Evolutionary conservation across 2,797 vertebrate species (phyloP).

Genomic region (Tympanoctomys barrerae): DNA sequence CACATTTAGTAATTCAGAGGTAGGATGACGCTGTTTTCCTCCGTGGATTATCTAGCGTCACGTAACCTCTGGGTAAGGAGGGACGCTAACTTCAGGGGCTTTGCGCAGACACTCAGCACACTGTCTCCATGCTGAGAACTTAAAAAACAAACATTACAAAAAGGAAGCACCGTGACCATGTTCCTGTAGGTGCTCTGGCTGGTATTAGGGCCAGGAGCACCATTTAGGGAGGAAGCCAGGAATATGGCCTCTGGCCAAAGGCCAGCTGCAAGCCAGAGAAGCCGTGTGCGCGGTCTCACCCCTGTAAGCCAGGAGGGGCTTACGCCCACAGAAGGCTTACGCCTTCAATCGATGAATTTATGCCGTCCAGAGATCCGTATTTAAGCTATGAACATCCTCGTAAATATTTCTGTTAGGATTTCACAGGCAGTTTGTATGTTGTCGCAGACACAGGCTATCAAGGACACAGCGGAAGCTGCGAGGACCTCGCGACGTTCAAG

Average conservation of each 20-base stretch:
- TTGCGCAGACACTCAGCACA: not conserved
- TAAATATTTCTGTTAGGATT: not conserved
- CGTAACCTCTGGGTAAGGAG: not conserved
- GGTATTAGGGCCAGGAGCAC: not conserved
- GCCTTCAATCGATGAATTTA: too few species aligned
- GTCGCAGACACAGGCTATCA: too few species aligned
- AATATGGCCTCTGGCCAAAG: rapidly evolving
- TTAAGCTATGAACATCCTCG: not conserved
- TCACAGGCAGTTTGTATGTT: not conserved
- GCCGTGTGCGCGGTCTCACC: rapidly evolving
- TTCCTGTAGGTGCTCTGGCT: not conserved
- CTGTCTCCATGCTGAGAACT: not conserved
- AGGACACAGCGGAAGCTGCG: too few species aligned
- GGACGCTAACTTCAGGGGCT: rapidly evolving
- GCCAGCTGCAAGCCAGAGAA: not conserved
- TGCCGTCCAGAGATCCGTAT: not conserved
- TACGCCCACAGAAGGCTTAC: too few species aligned
- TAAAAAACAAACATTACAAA: not conserved
- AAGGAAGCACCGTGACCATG: rapidly evolving
- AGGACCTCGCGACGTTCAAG: rapidly evolving
- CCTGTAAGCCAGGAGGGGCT: too few species aligned
- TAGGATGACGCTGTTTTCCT: not conserved
- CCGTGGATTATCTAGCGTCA: not conserved
- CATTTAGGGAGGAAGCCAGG: not conserved
- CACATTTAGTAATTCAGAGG: not conserved